A percentile compares a stretch with the other conserved stretches of the same genome.
Conservation (phyloP, 2,113 vertebrate genomes). For the Lichenostomus cassidix region DNA sequence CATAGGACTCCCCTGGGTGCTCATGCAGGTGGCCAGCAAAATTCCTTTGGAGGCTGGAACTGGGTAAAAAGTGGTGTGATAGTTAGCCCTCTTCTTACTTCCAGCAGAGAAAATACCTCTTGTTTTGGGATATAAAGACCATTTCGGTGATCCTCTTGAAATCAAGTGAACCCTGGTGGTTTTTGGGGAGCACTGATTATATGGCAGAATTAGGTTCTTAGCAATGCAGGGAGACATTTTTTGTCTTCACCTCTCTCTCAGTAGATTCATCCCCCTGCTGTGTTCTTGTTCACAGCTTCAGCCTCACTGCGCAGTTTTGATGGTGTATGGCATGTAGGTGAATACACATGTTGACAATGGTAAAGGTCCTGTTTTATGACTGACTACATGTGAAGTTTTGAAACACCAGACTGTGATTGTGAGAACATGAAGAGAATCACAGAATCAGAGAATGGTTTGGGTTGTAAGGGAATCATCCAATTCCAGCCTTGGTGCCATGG, state of each 20-base stretch:
- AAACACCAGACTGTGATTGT: neutral
- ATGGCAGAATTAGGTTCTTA: neutral
- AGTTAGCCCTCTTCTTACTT: neutral
- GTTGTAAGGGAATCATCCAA: neutral
- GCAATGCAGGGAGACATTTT: neutral
- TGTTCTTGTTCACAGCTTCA: neutral
- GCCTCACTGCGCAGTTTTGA: neutral
- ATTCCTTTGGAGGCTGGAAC: neutral
- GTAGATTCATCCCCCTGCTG: neutral
- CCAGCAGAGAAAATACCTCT: neutral
- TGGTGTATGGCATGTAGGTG: neutral
- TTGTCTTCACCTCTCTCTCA: neutral
- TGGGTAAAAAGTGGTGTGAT: neutral
- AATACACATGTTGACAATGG: neutral
- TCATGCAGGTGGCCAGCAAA: neutral
- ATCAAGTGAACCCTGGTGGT: neutral
- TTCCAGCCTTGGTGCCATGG: accelerated
- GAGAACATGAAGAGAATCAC: neutral
- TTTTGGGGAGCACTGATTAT: neutral
- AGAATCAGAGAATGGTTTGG: neutral
- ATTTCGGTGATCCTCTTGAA: neutral
- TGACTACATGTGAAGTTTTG: neutral
- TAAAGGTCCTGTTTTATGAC: neutral
- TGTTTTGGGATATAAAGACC: neutral
- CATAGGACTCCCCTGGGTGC: neutral